phyloP scores from a whole-genome alignment of 2,113 vertebrate genomes.

The Chiloscyllium plagiosum region DNA sequence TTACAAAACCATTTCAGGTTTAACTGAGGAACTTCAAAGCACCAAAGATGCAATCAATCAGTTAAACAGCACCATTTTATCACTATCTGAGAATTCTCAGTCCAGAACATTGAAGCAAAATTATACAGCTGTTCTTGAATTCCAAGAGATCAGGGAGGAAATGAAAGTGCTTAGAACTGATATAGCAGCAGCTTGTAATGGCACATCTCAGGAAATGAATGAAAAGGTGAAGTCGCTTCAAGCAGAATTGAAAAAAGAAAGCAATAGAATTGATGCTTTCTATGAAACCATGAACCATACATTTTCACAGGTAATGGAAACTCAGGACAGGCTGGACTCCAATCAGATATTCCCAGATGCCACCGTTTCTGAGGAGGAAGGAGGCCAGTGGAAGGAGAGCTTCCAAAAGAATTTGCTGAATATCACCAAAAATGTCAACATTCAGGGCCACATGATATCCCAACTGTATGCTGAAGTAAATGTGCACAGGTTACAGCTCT shows the following conservation, averaged over 20 bases:
- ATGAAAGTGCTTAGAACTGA: constrained; percentile 54
- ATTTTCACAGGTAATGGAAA: constrained; percentile 54
- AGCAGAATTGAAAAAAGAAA: constrained; percentile 49
- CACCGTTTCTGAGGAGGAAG: constrained; percentile 38
- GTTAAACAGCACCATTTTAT: constrained; percentile 53
- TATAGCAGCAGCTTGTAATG: constrained; percentile 49
- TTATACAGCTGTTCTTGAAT: constrained; percentile 45
- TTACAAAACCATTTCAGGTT: constrained; percentile 58
- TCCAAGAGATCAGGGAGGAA: constrained; percentile 53
- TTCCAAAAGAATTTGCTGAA: constrained; percentile 48
- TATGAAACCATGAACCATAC: constrained; percentile 60
- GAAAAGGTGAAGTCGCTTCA: constrained; percentile 55
- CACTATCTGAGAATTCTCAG: constrained; percentile 43
- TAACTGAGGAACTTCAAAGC: constrained; percentile 59
- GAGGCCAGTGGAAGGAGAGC: constrained; percentile 41
- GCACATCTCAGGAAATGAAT: constrained; percentile 55
- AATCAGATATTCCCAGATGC: constrained; percentile 41
- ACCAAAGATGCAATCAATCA: constrained; percentile 50
- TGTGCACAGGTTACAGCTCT: constrained; percentile 57
- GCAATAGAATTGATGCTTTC: constrained; percentile 46
- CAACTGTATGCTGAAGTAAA: constrained; percentile 55
- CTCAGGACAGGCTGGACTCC: constrained; percentile 48
- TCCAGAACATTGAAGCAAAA: background rate
- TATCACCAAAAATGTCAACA: constrained; percentile 55
- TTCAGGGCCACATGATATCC: constrained; percentile 55